A percentile compares a stretch with the other conserved stretches of the same genome.
Evolutionary conservation across 1,140 invertebrate genomes (phyloP).

Genomic region (Drosophila triauraria): DNA sequence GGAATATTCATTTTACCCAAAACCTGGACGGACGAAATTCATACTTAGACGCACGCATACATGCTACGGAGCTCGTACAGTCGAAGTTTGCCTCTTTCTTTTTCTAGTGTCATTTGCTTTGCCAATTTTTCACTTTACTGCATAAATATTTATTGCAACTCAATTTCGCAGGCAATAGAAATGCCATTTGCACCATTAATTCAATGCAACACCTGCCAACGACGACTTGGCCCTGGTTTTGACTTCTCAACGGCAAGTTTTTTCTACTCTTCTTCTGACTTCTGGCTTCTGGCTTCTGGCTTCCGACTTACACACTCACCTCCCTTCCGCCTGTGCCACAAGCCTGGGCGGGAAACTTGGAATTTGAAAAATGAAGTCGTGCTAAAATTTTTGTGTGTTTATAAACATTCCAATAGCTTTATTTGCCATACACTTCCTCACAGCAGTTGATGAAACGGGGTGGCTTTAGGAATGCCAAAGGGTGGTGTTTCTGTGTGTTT

Average conservation of each 20-base stretch:
- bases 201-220: slow-evolving; percentile 80
- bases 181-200: slow-evolving; percentile 83
- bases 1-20: slow-evolving; percentile 77
- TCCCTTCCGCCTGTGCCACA: neutral
- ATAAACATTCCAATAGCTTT: slow-evolving; percentile 75
- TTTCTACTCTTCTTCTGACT: slow-evolving; percentile 10
- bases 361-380: slow-evolving; percentile 82
- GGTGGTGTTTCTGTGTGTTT: slow-evolving; percentile 25
- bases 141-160: slow-evolving; percentile 84
- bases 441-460: slow-evolving; percentile 11
- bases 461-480: slow-evolving; percentile 27
- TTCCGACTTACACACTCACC: slow-evolving; percentile 7
- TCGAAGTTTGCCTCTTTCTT: neutral
- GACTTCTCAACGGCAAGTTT: slow-evolving; percentile 55
- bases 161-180: slow-evolving; percentile 82
- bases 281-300: slow-evolving; percentile 2
- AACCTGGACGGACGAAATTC: slow-evolving; percentile 49
- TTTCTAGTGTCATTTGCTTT: slow-evolving; percentile 62
- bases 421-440: slow-evolving; percentile 56
- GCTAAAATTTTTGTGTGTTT: slow-evolving; percentile 77
- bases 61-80: neutral
- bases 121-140: slow-evolving; percentile 82
- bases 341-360: slow-evolving; percentile 39
- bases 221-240: slow-evolving; percentile 70
- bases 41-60: slow-evolving; percentile 32